These are phyloP conservation scores for Tetrax tetrax DNA, from an alignment of 2,113 vertebrate genomes.

Conservation along the genomic window DNA sequence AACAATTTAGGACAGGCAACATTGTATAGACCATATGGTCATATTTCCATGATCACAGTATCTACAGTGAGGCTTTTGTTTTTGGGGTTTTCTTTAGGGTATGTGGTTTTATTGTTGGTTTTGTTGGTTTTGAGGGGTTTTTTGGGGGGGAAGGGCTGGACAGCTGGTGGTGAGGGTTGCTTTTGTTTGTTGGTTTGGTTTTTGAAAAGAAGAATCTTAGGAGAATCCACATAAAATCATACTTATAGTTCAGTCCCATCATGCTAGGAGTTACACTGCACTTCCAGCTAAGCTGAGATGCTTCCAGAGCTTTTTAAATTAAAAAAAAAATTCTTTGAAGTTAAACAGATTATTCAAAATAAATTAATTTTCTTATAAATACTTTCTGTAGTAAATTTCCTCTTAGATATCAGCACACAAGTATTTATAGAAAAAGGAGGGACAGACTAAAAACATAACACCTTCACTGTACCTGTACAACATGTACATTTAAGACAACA, in stretches of 20 bases:
- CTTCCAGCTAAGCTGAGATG: not conserved
- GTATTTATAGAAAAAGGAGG: not conserved
- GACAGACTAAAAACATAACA: not conserved
- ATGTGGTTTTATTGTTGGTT: too few species aligned
- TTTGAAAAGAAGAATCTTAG: not conserved
- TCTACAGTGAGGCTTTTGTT: not conserved
- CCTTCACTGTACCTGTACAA: not conserved
- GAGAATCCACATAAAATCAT: not conserved
- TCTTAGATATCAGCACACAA: not conserved
- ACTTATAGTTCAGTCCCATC: not conserved
- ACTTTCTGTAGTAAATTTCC: not conserved
- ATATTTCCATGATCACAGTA: not conserved
- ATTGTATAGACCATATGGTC: accelerated
- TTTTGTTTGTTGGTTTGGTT: not conserved
- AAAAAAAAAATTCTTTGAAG: not conserved
- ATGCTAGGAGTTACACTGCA: not conserved
- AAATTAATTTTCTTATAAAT: not conserved
- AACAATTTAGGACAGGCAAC: not conserved
- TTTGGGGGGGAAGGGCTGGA: too few species aligned
- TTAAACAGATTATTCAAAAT: not conserved
- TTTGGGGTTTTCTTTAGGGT: not conserved
- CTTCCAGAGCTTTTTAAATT: not conserved
- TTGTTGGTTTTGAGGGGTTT: not conserved
- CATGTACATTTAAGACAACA: not conserved
- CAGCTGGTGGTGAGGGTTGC: too few species aligned